These are phyloP conservation scores for Apodemia hepburni DNA, from an alignment of 2,888 invertebrate genomes.

Conservation along the genomic window DNA sequence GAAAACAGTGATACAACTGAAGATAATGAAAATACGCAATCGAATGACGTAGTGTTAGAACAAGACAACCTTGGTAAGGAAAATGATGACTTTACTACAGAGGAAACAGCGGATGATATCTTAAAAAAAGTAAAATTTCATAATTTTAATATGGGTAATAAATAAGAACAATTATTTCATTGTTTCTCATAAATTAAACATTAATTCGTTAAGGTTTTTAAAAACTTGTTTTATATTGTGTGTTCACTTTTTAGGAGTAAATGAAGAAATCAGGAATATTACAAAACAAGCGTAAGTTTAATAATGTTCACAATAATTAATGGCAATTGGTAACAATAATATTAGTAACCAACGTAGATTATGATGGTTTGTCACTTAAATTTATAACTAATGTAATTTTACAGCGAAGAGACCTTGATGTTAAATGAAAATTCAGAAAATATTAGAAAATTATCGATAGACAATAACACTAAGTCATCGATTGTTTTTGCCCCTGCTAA, in stretches of 20 bases:
- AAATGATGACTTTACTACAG: conserved; percentile 28
- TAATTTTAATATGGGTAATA: conserved; percentile 53
- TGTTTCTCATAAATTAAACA: neutral
- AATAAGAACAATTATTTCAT: conserved; percentile 14
- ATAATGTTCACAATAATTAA: neutral
- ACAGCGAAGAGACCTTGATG: neutral
- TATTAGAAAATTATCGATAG: conserved; percentile 11
- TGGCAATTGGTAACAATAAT: neutral
- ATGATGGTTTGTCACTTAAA: neutral
- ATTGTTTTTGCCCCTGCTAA: conserved; percentile 46
- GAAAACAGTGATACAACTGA: conserved; percentile 8
- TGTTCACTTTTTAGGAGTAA: neutral
- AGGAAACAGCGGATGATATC: conserved; percentile 41
- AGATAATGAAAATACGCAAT: neutral
- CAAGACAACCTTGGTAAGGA: conserved; percentile 15
- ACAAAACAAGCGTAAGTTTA: conserved; percentile 4
- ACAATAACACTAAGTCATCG: conserved; percentile 19
- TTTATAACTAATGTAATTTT: neutral
- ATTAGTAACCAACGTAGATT: neutral
- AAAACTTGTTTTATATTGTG: neutral
- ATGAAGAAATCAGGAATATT: neutral
- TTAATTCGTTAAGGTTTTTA: too few species aligned
- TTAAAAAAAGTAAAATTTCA: conserved; percentile 60
- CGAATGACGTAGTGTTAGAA: neutral
- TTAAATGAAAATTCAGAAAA: conserved; percentile 5